Evolutionary conservation across 2,113 vertebrate species (phyloP).

Genomic region (Corydoras maculifer): DNA sequence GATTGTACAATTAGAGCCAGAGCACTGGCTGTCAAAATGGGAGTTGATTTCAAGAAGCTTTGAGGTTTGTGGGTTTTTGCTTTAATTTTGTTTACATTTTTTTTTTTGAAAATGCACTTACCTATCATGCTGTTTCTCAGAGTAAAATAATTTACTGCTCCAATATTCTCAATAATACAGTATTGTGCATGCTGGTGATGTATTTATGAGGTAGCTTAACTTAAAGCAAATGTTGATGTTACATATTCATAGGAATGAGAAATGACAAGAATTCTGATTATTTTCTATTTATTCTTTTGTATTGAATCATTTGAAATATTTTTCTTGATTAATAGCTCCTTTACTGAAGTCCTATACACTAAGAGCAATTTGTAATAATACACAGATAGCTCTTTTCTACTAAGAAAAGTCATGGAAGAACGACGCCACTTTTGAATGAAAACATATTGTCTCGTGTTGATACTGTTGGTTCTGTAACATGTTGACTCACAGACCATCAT

Average conservation of each 20-base stretch:
- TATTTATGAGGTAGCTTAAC: slow-evolving; percentile 98
- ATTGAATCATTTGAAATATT: slow-evolving; percentile 72
- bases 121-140: slow-evolving; percentile 91
- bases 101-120: slow-evolving; percentile 86
- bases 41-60: no score
- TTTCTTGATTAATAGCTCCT: slow-evolving; percentile 57
- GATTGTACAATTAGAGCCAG: no score
- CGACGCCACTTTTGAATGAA: slow-evolving; percentile 81
- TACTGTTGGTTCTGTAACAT: slow-evolving; percentile 47
- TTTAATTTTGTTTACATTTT: slow-evolving; percentile 49
- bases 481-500: slow-evolving; percentile 77
- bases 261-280: slow-evolving; percentile 83
- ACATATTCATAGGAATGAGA: slow-evolving; percentile 95
- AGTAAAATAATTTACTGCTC: slow-evolving; percentile 89
- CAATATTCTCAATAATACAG: slow-evolving; percentile 91
- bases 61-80: no score
- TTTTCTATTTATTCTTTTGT: slow-evolving; percentile 83
- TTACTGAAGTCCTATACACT: slow-evolving; percentile 87
- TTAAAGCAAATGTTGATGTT: slow-evolving; percentile 96
- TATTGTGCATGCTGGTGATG: slow-evolving; percentile 99
- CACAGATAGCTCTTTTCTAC: slow-evolving; percentile 78
- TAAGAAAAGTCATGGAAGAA: slow-evolving; percentile 59
- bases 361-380: slow-evolving; percentile 90
- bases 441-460: slow-evolving; percentile 78
- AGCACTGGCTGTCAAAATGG: no score